These are phyloP conservation scores for Zonitis immaculata DNA, from an alignment of 2,888 invertebrate species.

Conservation along the genomic window DNA sequence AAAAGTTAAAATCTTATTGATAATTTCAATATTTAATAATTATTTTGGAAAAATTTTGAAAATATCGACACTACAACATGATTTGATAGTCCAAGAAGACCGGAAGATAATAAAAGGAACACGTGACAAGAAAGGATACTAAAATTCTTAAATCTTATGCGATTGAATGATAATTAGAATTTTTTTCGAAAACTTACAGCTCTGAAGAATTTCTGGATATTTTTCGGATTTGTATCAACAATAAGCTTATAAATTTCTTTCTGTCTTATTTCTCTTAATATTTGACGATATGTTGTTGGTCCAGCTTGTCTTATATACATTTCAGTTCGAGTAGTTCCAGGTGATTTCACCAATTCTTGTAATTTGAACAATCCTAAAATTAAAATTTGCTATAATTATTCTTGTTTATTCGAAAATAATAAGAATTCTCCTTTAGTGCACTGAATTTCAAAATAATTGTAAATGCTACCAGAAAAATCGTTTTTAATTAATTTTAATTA, in stretches of 20 bases:
- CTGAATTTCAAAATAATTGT: too few species aligned
- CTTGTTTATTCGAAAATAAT: too few species aligned
- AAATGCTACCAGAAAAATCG: too few species aligned
- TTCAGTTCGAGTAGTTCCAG: constrained; percentile 62
- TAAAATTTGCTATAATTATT: too few species aligned
- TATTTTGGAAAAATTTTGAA: not conserved
- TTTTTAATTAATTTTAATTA: too few species aligned
- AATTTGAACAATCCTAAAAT: constrained; percentile 73
- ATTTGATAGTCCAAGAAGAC: not conserved
- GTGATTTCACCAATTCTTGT: constrained; percentile 73
- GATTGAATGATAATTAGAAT: not conserved
- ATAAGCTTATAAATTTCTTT: constrained; percentile 84
- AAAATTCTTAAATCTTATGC: not conserved
- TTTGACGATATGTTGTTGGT: constrained; percentile 64
- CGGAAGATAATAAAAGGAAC: too few species aligned
- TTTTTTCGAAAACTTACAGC: constrained; percentile 61
- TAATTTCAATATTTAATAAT: not conserved
- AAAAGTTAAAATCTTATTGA: not conserved
- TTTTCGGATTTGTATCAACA: constrained; percentile 79
- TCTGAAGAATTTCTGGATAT: constrained; percentile 77
- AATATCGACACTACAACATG: not conserved
- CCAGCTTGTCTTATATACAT: constrained; percentile 76
- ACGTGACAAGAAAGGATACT: not conserved
- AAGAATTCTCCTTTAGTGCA: not conserved
- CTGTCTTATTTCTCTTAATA: constrained; percentile 77